A percentile compares a stretch with the other conserved stretches of the same genome.
These are phyloP conservation scores for Meandrina meandrites DNA, from an alignment of 92 coral and sea anemone genomes.

Conservation along the genomic window DNA sequence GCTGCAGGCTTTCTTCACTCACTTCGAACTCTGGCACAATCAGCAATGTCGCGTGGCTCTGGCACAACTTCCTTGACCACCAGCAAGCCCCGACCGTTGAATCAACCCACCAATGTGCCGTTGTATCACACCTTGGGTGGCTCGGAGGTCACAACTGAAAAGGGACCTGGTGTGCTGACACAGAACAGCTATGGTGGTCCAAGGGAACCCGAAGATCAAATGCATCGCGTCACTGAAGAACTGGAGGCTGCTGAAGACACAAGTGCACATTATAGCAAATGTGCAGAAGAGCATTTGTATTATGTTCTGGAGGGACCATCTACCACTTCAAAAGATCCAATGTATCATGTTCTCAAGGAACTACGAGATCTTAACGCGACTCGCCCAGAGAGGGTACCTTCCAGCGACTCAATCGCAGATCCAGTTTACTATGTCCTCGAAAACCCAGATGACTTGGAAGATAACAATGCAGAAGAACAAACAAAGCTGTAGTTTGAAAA, in stretches of 20 bases:
- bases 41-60: neutral
- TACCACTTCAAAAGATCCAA: neutral
- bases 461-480: neutral
- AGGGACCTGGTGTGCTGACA: neutral
- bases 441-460: neutral
- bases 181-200: neutral
- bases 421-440: slow-evolving; percentile 13
- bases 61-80: neutral
- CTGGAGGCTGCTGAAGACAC: neutral
- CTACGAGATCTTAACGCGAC: neutral
- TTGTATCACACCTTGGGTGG: neutral
- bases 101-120: neutral
- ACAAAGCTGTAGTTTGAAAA: neutral
- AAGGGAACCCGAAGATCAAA: neutral
- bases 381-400: neutral
- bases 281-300: slow-evolving; percentile 14
- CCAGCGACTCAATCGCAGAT: neutral
- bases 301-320: slow-evolving; percentile 11
- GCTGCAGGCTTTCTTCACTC: neutral
- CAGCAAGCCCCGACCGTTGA: neutral
- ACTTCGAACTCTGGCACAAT: neutral
- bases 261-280: neutral
- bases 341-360: neutral
- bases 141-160: neutral
- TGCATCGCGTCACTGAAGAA: neutral